Evolutionary conservation across 2,888 invertebrate species (phyloP).

Genomic region (Sinopyrophorus schimmeli): DNA sequence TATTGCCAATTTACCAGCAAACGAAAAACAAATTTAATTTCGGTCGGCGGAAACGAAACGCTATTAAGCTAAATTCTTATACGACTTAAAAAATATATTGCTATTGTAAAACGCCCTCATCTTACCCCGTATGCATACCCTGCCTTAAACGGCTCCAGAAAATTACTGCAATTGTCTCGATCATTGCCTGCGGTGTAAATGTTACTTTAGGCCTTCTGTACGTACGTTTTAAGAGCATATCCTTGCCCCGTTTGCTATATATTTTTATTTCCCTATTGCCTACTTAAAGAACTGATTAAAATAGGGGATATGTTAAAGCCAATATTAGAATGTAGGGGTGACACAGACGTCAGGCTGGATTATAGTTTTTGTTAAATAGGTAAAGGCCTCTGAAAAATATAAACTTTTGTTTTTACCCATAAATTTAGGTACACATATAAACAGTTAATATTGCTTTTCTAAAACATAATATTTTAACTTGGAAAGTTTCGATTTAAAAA

Average conservation of each 20-base stretch:
- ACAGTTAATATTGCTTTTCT: no score
- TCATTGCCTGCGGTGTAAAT: slow-evolving; percentile 50
- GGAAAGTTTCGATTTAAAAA: no score
- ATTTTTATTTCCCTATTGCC: slow-evolving; percentile 57
- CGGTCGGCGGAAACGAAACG: slow-evolving; percentile 48
- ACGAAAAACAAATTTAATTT: slow-evolving; percentile 50
- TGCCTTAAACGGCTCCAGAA: slow-evolving; percentile 48
- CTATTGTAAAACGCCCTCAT: slow-evolving; percentile 42
- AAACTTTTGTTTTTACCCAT: no score
- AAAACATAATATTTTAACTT: no score
- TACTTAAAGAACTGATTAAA: slow-evolving; percentile 57
- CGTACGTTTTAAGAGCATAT: slow-evolving; percentile 34
- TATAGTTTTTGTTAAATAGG: slow-evolving; percentile 28
- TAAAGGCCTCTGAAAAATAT: slow-evolving; percentile 9
- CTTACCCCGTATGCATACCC: slow-evolving; percentile 37
- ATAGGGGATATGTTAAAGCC: slow-evolving; percentile 53
- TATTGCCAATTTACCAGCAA: slow-evolving; percentile 31
- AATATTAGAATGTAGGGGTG: slow-evolving; percentile 47
- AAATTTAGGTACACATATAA: no score
- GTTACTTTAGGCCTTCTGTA: slow-evolving; percentile 36
- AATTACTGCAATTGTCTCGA: slow-evolving; percentile 56
- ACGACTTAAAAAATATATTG: slow-evolving; percentile 51
- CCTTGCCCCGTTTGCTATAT: slow-evolving; percentile 49
- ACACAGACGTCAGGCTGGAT: slow-evolving; percentile 28
- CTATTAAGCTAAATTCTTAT: slow-evolving; percentile 52